phyloP scores from a whole-genome alignment of 2,888 invertebrate species.

The Netelia virgata region DNA sequence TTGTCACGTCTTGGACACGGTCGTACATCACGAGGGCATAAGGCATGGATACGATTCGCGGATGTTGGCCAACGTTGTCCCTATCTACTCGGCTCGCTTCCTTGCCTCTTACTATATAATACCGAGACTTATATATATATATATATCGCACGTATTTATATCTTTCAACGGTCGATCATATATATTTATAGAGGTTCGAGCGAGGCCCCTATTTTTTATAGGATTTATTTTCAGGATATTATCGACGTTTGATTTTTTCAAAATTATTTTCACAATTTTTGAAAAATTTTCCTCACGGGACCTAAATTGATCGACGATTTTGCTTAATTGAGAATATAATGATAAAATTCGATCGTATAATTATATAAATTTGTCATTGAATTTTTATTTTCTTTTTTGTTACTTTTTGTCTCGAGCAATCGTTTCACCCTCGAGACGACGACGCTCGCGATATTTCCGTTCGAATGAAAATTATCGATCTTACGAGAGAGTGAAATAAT shows the following conservation, averaged over 20 bases:
- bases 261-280: too few species aligned
- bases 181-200: neutral
- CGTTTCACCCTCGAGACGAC: neutral
- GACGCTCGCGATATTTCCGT: slow-evolving; percentile 36
- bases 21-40: slow-evolving; percentile 62
- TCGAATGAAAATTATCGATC: slow-evolving; percentile 41
- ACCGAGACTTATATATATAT: neutral
- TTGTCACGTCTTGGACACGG: slow-evolving; percentile 64
- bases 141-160: slow-evolving; percentile 28
- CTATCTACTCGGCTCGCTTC: slow-evolving; percentile 46
- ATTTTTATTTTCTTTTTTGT: too few species aligned
- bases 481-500: slow-evolving; percentile 53
- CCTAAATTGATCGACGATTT: too few species aligned
- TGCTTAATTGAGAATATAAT: neutral
- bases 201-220: too few species aligned
- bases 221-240: too few species aligned
- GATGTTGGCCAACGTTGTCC: slow-evolving; percentile 48
- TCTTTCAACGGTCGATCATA: slow-evolving; percentile 18
- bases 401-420: neutral
- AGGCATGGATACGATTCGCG: slow-evolving; percentile 59
- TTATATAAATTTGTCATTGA: neutral
- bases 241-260: too few species aligned
- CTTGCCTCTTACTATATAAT: neutral
- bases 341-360: neutral
- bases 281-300: too few species aligned